Base-by-base conservation (phyloP, 2,113 vertebrate genomes). In the Ceyx cyanopectus region DNA sequence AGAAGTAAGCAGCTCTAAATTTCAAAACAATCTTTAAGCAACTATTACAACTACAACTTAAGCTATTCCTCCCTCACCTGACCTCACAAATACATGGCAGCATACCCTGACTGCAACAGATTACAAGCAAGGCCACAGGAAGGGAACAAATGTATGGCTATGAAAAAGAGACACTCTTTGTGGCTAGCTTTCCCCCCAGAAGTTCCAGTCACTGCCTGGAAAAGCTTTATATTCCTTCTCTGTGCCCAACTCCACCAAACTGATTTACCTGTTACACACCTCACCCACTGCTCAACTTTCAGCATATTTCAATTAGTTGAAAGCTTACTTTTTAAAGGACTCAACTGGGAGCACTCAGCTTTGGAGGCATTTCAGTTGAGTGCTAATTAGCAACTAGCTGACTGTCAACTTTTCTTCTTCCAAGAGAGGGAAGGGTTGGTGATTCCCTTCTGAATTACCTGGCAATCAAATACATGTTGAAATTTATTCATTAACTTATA, bases 321-420 rank as follows among this genome's bases (percentile, higher is more conserved):
- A 97, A 96, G 89, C 75, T 96, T 97, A 92, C 92, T 94, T 97
- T 97, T 96, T 94, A 96, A 96, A 97, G 92, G 92, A 90, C 93
- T 96, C 96, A 96, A 67, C 76, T 95, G 96, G 96, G 95, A 97
- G 66, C 89, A 74, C 88, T 97, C 95, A 94, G 93, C 96, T 96
- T 97, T 96, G 94, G 94, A 97, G 96, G 93, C 86, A 95, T 97
- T 97, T 97, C 94, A 92, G 87, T 75, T 95, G 95, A 97, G 82
- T 96, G 92, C 94, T 97, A 97, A 98, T 98, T 97, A 98, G 94
- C 94, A 96, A 95, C 93, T 96, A 95, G 89, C 96, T 97, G 93
- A 97, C 95, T 97, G 95, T 96, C 97, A 97, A 97, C 96, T 97
- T 96, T 95, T 63, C 89, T 95, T 97, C 91, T 95, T 95, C 65